A percentile compares a stretch with the other conserved stretches of the same genome.
Evolutionary conservation across 2,888 invertebrate genomes (phyloP).

Genomic region (Hypercompe scribonia): DNA sequence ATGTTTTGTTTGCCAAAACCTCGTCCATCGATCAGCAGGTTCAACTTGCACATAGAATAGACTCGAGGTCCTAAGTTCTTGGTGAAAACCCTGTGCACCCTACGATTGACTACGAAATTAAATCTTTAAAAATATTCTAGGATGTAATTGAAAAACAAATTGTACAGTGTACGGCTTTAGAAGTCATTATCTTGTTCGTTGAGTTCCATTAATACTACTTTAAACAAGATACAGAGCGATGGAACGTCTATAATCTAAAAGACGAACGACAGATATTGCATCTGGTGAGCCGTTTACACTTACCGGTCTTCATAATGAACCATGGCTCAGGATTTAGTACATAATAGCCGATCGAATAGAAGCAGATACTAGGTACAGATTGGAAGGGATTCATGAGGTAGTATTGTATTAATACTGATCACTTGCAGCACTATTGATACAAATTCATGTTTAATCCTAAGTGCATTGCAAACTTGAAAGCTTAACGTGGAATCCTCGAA

Average conservation of each 20-base stretch:
- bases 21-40: no score
- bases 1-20: no score
- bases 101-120: neutral
- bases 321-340: neutral
- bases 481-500: no score
- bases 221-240: neutral
- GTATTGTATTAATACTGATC: no score
- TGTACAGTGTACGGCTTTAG: neutral
- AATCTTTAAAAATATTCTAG: neutral
- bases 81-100: no score
- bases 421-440: no score
- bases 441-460: no score
- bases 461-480: neutral
- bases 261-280: slow-evolving; percentile 42
- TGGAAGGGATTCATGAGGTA: neutral
- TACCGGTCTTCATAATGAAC: slow-evolving; percentile 20
- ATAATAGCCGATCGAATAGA: neutral
- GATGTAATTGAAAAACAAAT: neutral
- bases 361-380: neutral
- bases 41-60: no score
- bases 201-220: no score
- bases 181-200: neutral
- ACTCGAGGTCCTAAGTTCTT: no score
- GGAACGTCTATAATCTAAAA: slow-evolving; percentile 50
- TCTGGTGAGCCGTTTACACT: slow-evolving; percentile 46